Evolutionary conservation across 2,797 vertebrate genomes (phyloP).

Genomic region (Agapornis canus): DNA sequence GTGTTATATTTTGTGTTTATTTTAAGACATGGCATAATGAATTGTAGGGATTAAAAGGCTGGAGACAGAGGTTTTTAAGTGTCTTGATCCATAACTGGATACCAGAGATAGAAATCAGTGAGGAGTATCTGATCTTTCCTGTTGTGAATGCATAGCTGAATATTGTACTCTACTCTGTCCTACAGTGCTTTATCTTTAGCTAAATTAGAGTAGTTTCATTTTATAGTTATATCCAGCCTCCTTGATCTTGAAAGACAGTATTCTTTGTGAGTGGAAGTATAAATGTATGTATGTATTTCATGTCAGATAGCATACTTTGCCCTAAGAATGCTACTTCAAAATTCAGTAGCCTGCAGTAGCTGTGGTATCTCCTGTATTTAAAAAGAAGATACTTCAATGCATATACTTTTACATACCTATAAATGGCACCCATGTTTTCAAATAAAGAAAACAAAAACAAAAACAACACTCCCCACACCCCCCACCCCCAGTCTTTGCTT

Average conservation of each 20-base stretch:
- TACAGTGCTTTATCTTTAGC: not conserved
- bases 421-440: not conserved
- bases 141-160: not conserved
- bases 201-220: not conserved
- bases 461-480: too few relatives aligned
- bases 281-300: not conserved
- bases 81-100: not conserved
- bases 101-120: not conserved
- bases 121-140: not conserved
- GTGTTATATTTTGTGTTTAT: not conserved
- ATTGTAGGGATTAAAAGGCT: not conserved
- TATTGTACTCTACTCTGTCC: not conserved
- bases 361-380: not conserved
- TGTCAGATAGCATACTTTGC: not conserved
- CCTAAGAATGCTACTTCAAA: not conserved
- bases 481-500: not conserved
- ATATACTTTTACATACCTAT: not conserved
- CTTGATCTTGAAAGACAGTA: not conserved
- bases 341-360: not conserved
- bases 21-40: not conserved
- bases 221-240: not conserved
- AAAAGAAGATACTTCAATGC: not conserved
- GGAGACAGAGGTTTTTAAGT: not conserved
- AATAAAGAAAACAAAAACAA: not conserved
- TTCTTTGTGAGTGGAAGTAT: not conserved